These are phyloP conservation scores for Chamaetylas fuelleborni DNA, from an alignment of 2,113 vertebrate genomes.

Conservation along the genomic window DNA sequence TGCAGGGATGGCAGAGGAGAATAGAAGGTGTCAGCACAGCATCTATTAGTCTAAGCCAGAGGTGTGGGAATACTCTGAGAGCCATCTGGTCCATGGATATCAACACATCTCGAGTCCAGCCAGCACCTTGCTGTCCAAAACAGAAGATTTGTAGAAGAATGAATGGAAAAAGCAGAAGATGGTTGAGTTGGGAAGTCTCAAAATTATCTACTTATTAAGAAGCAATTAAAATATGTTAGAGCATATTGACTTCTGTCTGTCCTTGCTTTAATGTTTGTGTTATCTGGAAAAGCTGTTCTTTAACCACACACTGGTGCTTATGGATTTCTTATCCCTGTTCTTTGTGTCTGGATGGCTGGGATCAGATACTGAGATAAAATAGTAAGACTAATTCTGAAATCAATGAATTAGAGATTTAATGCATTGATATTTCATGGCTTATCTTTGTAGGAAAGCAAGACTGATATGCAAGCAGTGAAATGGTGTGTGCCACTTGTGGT, in stretches of 20 bases:
- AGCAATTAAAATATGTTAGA: not conserved
- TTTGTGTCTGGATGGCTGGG: not conserved
- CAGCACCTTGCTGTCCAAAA: not conserved
- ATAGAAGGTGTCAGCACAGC: not conserved
- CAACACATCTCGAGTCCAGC: not conserved
- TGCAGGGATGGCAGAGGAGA: not conserved
- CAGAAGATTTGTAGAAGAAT: not conserved
- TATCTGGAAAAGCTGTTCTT: not conserved
- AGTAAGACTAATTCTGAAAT: conserved; percentile 20
- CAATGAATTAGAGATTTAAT: conserved; percentile 34
- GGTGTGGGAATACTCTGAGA: not conserved
- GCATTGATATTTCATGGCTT: conserved; percentile 3
- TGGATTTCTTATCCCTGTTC: conserved; percentile 11
- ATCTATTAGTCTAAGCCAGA: not conserved
- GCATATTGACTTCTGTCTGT: not conserved
- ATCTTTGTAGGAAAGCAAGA: not conserved
- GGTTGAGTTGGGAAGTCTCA: not conserved
- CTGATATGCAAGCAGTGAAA: not conserved
- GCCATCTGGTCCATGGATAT: rapidly evolving
- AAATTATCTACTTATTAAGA: conserved; percentile 31
- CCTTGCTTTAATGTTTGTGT: not conserved
- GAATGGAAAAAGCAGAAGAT: not conserved
- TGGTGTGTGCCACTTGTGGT: not conserved
- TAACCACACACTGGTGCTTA: not conserved
- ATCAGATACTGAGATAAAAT: not conserved